These are phyloP conservation scores for Dorcus parallelipipedus DNA, from an alignment of 2,888 invertebrate genomes.

Conservation along the genomic window DNA sequence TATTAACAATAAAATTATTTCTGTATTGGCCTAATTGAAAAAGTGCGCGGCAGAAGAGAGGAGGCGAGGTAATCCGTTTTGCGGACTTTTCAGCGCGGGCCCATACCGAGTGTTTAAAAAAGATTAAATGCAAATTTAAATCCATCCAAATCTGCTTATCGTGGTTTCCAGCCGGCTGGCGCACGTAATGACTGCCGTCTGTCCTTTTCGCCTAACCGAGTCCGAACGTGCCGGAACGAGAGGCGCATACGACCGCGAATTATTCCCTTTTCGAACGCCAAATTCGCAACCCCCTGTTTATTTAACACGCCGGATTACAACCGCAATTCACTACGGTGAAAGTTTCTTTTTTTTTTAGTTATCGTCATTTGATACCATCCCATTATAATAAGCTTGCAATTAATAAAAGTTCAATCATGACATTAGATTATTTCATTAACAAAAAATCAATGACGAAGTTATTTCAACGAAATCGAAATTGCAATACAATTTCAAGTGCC, in stretches of 20 bases:
- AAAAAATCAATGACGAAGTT: too few species aligned
- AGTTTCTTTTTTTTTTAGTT: too few species aligned
- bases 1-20: too few species aligned
- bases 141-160: constrained; percentile 12
- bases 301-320: constrained; percentile 12
- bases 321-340: constrained; percentile 4
- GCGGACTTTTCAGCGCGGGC: constrained; percentile 15
- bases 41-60: neutral
- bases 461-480: too few species aligned
- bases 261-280: too few species aligned
- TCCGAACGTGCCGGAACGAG: neutral
- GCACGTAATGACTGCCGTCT: constrained; percentile 1
- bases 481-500: too few species aligned
- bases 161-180: constrained; percentile 10
- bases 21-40: neutral
- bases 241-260: neutral
- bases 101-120: constrained; percentile 14
- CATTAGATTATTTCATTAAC: too few species aligned
- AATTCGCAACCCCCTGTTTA: constrained; percentile 10
- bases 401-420: too few species aligned
- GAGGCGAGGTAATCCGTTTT: neutral
- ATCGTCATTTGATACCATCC: too few species aligned
- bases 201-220: constrained; percentile 1
- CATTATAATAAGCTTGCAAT: too few species aligned
- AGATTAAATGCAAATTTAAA: constrained; percentile 20